Percentiles rank a stretch among this genome's conserved stretches.
phyloP scores from a whole-genome alignment of 2,113 vertebrate genomes.

The Girardinichthys multiradiatus region DNA sequence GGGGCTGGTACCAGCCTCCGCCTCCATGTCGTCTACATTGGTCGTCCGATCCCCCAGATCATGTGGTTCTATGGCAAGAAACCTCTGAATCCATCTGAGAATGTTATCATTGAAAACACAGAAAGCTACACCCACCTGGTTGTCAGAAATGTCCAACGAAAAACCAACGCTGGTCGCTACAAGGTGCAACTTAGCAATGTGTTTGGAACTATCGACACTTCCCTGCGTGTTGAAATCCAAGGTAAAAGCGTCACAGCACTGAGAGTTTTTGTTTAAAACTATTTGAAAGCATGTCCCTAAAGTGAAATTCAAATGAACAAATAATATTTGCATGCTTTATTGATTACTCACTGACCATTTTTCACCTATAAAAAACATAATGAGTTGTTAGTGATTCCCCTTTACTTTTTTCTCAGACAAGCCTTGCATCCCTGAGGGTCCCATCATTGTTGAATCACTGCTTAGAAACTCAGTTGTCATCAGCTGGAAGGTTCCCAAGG shows the following conservation, averaged over 20 bases:
- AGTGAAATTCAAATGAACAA: too few species aligned
- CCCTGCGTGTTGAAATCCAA: constrained; percentile 95
- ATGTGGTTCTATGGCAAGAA: constrained; percentile 98
- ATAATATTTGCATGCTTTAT: neutral
- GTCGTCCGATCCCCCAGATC: constrained; percentile 96
- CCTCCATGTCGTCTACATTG: constrained; percentile 94
- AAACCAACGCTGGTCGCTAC: constrained; percentile 93
- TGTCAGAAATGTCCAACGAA: constrained; percentile 94
- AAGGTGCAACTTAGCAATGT: constrained; percentile 96
- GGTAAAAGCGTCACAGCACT: constrained; percentile 77
- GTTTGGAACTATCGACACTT: constrained; percentile 90
- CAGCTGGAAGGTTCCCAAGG: constrained; percentile 94
- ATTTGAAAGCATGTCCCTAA: neutral
- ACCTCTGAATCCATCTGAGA: constrained; percentile 90
- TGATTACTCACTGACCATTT: neutral
- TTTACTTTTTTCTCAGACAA: constrained; percentile 84
- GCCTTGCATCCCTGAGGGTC: constrained; percentile 90
- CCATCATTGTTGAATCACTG: constrained; percentile 91
- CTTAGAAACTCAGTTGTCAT: constrained; percentile 94
- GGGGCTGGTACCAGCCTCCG: constrained; percentile 93
- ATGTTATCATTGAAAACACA: constrained; percentile 93
- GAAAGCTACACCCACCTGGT: constrained; percentile 96
- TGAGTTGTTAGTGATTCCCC: neutral
- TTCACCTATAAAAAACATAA: neutral
- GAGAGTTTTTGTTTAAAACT: neutral